Evolutionary conservation across 2,113 vertebrate genomes (phyloP).

Genomic region (Syngnathus typhle): DNA sequence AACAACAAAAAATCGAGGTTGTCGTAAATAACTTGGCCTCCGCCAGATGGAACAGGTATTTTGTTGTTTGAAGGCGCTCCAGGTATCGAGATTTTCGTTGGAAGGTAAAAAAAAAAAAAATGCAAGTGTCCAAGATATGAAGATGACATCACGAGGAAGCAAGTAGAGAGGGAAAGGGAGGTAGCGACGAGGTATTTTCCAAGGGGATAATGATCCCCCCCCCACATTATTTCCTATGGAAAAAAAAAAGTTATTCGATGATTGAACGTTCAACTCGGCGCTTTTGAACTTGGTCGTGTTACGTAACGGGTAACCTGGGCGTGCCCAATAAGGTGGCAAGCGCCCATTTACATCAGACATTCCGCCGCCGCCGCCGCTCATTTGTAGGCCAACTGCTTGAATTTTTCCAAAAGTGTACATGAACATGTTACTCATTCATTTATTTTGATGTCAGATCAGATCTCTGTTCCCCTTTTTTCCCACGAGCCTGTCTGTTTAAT

Average conservation of each 20-base stretch:
- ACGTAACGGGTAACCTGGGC: background rate
- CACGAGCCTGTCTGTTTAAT: background rate
- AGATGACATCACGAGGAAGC: background rate
- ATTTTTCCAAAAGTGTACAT: background rate
- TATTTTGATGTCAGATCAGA: background rate
- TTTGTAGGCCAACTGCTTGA: conserved; percentile 69
- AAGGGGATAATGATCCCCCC: too few relatives aligned
- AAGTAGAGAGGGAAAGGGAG: too few relatives aligned
- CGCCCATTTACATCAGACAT: conserved; percentile 63
- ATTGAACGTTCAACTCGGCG: background rate
- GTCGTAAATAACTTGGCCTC: background rate
- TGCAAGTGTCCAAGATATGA: background rate
- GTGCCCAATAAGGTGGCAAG: background rate
- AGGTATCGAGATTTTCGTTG: background rate
- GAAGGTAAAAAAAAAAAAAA: background rate
- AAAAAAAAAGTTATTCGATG: background rate
- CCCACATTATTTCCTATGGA: background rate
- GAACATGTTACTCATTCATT: background rate
- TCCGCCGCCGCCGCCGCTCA: conserved; percentile 43
- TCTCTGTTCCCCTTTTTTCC: background rate
- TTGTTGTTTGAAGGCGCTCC: background rate
- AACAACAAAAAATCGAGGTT: background rate
- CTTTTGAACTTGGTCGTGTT: background rate
- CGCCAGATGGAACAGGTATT: background rate
- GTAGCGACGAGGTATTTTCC: too few relatives aligned